A percentile compares a stretch with the other conserved stretches of the same genome.
Conservation (phyloP, 2,797 vertebrate species). For the Smutsia temminckii region DNA sequence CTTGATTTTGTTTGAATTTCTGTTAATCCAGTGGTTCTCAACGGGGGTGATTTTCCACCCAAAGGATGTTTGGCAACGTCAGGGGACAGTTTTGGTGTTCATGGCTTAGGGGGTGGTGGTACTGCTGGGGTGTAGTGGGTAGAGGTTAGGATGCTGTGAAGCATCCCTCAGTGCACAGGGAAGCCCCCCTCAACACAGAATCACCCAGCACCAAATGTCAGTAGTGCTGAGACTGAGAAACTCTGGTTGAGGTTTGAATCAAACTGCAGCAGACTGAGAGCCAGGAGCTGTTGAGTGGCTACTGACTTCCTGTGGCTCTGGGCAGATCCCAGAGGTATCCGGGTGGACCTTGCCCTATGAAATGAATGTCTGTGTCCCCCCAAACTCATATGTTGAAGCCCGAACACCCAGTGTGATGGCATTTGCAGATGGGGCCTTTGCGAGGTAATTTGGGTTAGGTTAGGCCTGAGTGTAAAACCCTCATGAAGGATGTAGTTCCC, state of each 20-base stretch:
- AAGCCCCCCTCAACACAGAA: accelerated
- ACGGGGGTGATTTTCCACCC: not conserved
- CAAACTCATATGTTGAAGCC: not conserved
- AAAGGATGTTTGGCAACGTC: not conserved
- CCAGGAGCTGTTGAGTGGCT: not conserved
- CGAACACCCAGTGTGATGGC: not conserved
- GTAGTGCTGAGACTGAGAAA: not conserved
- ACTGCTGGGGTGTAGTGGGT: accelerated
- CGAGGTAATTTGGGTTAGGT: not conserved
- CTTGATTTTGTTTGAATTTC: not conserved
- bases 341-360: not conserved
- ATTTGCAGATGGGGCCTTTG: not conserved
- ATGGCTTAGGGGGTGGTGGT: not conserved
- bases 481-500: too few relatives aligned
- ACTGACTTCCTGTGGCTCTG: not conserved
- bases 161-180: accelerated
- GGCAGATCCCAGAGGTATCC: not conserved
- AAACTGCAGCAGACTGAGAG: not conserved
- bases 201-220: accelerated
- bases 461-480: not conserved
- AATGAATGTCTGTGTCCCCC: not conserved
- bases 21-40: not conserved
- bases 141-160: not conserved
- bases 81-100: not conserved
- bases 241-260: not conserved